Percentiles rank a stretch among this genome's conserved stretches.
Evolutionary conservation across 2,888 invertebrate species (phyloP).

Genomic region (Tenthredo notha): DNA sequence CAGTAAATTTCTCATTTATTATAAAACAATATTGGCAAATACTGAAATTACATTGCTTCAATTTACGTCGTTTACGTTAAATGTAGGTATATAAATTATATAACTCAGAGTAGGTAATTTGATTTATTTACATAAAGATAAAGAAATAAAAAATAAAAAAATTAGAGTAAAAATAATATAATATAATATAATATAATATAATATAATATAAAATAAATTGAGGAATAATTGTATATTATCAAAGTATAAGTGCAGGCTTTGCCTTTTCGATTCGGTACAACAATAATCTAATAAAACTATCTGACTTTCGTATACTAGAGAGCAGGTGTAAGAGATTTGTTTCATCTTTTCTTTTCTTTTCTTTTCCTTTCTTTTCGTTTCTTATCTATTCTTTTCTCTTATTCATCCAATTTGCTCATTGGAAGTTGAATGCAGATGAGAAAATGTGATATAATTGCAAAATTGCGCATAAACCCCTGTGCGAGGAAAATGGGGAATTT

Average conservation of each 20-base stretch:
- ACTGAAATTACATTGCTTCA: conserved; percentile 46
- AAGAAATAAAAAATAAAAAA: conserved; percentile 8
- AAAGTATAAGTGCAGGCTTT: not conserved
- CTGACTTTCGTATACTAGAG: conserved; percentile 14
- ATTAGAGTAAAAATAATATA: conserved; percentile 14
- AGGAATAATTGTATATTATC: not conserved
- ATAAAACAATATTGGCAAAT: conserved; percentile 51
- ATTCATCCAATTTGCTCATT: not conserved
- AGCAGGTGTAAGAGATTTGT: not conserved
- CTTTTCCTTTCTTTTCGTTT: not conserved
- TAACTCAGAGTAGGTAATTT: conserved; percentile 37
- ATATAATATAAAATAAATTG: not conserved
- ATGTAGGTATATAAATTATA: conserved; percentile 37
- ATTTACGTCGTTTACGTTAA: conserved; percentile 30
- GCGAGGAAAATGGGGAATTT: not conserved
- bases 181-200: conserved; percentile 4
- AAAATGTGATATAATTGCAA: not conserved
- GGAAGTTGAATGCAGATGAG: not conserved
- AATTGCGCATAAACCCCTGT: not conserved
- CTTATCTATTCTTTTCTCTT: not conserved
- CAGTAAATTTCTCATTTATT: conserved; percentile 51
- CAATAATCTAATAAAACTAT: not conserved
- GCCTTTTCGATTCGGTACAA: not conserved
- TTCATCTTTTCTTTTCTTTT: not conserved
- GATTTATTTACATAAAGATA: conserved; percentile 30